Evolutionary conservation across 2,888 invertebrate species (phyloP).

Genomic region (Lithophane ornitopus): DNA sequence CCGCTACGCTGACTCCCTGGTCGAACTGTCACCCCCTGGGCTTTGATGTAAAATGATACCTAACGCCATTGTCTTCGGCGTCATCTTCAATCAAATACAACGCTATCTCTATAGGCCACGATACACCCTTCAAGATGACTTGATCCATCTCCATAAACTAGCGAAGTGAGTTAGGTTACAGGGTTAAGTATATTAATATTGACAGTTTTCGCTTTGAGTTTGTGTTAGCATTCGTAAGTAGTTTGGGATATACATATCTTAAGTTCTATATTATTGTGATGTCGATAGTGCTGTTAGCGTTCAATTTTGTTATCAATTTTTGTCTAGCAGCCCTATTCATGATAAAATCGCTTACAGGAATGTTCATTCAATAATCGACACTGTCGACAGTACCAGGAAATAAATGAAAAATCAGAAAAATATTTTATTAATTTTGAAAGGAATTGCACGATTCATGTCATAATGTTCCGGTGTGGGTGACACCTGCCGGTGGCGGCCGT

Average conservation of each 20-base stretch:
- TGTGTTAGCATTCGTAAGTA: conserved; percentile 26
- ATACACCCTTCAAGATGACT: conserved; percentile 42
- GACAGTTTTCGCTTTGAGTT: conserved; percentile 23
- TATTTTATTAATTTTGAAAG: conserved; percentile 59
- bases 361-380: conserved; percentile 18
- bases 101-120: conserved; percentile 43
- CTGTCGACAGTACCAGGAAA: conserved; percentile 24
- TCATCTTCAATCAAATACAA: conserved; percentile 70
- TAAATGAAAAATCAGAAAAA: conserved; percentile 38
- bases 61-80: conserved; percentile 67
- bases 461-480: conserved; percentile 58
- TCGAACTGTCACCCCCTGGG: conserved; percentile 66
- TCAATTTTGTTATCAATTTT: background rate
- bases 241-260: background rate
- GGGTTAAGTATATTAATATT: conserved; percentile 15
- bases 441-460: conserved; percentile 59
- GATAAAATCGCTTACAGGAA: background rate
- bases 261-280: conserved; percentile 5
- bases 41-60: conserved; percentile 75
- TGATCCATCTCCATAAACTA: conserved; percentile 37
- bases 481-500: conserved; percentile 56
- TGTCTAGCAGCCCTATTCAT: background rate
- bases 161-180: conserved; percentile 16
- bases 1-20: conserved; percentile 73
- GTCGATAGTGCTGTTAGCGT: background rate